Evolutionary conservation across 2,888 invertebrate species (phyloP).

Genomic region (Drosophila anomelani): DNA sequence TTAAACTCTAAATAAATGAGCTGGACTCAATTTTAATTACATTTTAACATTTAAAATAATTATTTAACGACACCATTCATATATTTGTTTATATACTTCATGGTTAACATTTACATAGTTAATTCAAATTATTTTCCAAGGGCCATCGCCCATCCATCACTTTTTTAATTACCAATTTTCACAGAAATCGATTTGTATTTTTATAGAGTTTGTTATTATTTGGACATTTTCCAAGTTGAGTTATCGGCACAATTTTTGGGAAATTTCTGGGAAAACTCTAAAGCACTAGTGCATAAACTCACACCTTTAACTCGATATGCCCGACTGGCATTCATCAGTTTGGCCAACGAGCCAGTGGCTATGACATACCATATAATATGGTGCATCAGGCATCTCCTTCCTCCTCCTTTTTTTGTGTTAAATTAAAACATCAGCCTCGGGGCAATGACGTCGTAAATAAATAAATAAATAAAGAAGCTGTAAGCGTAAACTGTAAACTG

Average conservation of each 20-base stretch:
- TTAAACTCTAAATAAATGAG: no score
- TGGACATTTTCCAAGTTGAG: constrained; percentile 17
- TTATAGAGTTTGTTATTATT: neutral
- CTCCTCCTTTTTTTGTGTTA: constrained; percentile 29
- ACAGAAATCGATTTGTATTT: neutral
- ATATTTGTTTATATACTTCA: no score
- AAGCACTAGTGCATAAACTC: neutral
- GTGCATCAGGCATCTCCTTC: constrained; percentile 1
- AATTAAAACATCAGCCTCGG: constrained; percentile 66
- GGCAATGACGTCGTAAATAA: constrained; percentile 70
- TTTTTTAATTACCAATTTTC: neutral
- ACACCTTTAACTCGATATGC: constrained; percentile 1
- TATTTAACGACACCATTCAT: no score
- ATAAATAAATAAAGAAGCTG: constrained; percentile 43
- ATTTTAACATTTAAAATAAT: neutral
- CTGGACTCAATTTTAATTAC: neutral
- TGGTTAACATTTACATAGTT: no score
- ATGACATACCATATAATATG: constrained; percentile 3
- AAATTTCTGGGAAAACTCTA: neutral
- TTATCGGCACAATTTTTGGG: neutral
- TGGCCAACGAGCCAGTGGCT: constrained; percentile 15
- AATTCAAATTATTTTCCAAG: no score
- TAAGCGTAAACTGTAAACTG: constrained; percentile 57
- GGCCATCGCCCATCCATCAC: neutral
- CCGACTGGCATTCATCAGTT: constrained; percentile 6